Evolutionary conservation across 2,888 invertebrate genomes (phyloP).

Genomic region (Agrenia bidenticulata): DNA sequence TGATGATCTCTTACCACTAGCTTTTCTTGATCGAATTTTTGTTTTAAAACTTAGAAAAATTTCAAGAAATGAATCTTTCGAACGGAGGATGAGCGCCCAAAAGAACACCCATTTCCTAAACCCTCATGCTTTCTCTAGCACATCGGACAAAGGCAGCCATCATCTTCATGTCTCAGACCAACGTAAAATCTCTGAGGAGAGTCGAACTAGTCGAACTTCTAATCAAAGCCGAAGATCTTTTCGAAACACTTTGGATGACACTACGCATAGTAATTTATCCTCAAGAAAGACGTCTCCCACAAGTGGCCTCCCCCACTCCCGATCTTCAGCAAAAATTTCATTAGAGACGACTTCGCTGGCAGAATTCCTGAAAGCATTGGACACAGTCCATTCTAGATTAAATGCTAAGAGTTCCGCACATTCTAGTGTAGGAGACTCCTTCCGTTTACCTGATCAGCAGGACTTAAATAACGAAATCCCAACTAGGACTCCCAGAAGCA

Average conservation of each 20-base stretch:
- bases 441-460: neutral
- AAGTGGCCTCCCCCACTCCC: constrained; percentile 12
- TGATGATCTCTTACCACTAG: too few relatives aligned
- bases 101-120: neutral
- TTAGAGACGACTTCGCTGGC: constrained; percentile 80
- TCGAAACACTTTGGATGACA: neutral
- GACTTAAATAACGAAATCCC: constrained; percentile 17
- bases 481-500: constrained; percentile 1
- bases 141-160: neutral
- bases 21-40: too few relatives aligned
- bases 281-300: neutral
- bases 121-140: neutral
- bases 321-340: constrained; percentile 26
- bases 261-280: neutral
- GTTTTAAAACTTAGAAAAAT: constrained; percentile 27
- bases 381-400: constrained; percentile 62
- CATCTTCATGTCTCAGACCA: neutral
- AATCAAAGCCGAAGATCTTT: constrained; percentile 1
- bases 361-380: constrained; percentile 75
- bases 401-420: constrained; percentile 24
- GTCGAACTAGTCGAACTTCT: constrained; percentile 24
- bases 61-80: constrained; percentile 14
- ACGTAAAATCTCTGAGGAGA: constrained; percentile 33
- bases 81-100: neutral
- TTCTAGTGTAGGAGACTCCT: constrained; percentile 17